Conservation (phyloP, 2,797 vertebrate genomes). For the Cottoperca gobio region DNA sequence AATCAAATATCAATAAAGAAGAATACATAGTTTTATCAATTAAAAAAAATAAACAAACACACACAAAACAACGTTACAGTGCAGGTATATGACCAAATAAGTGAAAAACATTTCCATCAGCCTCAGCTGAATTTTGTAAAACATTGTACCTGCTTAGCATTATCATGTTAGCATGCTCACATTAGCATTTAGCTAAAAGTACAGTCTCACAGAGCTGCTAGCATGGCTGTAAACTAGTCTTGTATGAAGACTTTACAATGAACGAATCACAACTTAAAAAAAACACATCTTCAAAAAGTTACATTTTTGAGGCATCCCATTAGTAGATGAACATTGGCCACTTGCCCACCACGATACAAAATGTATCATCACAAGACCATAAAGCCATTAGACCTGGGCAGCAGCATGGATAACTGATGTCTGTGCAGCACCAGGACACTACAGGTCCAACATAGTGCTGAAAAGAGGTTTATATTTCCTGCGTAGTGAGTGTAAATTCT, state of each 20-base stretch:
- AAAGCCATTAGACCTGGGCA: not conserved
- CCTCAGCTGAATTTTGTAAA: not conserved
- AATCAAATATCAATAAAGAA: no score
- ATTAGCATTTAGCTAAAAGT: not conserved
- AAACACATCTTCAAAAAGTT: not conserved
- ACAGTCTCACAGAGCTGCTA: no score
- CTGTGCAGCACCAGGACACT: not conserved
- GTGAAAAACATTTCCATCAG: not conserved
- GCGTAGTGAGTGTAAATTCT: conserved; percentile 1
- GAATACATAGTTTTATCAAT: no score
- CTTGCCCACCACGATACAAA: not conserved
- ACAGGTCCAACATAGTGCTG: not conserved
- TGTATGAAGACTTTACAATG: no score
- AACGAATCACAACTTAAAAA: not conserved
- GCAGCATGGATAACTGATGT: not conserved
- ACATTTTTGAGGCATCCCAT: not conserved
- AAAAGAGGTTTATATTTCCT: not conserved
- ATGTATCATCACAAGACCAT: not conserved
- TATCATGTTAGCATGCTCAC: not conserved
- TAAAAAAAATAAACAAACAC: no score
- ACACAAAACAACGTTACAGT: no score
- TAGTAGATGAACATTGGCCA: not conserved
- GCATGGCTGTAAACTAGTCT: no score
- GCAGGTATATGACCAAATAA: not conserved
- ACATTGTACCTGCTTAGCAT: no score